These are phyloP conservation scores for Hyperoodon ampullatus DNA, from an alignment of 2,113 vertebrate species.

Conservation along the genomic window DNA sequence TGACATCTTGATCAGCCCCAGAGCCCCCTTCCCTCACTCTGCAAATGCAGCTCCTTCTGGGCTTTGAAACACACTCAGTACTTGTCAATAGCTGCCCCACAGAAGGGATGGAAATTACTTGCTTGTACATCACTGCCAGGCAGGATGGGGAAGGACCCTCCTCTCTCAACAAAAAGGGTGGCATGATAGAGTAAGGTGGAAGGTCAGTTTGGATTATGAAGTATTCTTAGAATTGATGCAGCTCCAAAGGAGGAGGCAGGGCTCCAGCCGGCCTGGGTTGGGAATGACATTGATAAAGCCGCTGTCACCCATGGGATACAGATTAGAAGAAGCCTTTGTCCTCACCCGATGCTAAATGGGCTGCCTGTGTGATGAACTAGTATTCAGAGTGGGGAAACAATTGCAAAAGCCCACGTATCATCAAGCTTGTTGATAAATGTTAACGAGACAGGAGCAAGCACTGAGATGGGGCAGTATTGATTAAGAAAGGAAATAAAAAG, in stretches of 20 bases:
- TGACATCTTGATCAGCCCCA: not conserved
- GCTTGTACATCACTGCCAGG: conserved; percentile 23
- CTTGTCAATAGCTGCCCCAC: not conserved
- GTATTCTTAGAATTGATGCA: not conserved
- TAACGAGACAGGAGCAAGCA: not conserved
- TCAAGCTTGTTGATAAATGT: not conserved
- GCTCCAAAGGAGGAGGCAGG: not conserved
- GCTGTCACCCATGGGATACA: not conserved
- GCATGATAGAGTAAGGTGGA: not conserved
- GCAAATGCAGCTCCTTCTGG: not conserved
- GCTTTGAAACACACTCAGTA: not conserved
- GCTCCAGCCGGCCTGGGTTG: not conserved
- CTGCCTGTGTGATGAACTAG: not conserved
- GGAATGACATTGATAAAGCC: not conserved
- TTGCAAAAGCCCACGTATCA: not conserved
- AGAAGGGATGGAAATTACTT: not conserved
- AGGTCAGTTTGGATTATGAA: not conserved
- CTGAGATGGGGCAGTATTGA: not conserved
- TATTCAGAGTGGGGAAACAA: not conserved
- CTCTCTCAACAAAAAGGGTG: not conserved
- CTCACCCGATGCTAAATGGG: not conserved
- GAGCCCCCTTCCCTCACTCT: not conserved
- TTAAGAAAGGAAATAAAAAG: not conserved
- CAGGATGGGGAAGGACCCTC: not conserved
- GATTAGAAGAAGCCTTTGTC: not conserved